Evolutionary conservation across 2,888 invertebrate genomes (phyloP).

Genomic region (Drosophila longiperda): DNA sequence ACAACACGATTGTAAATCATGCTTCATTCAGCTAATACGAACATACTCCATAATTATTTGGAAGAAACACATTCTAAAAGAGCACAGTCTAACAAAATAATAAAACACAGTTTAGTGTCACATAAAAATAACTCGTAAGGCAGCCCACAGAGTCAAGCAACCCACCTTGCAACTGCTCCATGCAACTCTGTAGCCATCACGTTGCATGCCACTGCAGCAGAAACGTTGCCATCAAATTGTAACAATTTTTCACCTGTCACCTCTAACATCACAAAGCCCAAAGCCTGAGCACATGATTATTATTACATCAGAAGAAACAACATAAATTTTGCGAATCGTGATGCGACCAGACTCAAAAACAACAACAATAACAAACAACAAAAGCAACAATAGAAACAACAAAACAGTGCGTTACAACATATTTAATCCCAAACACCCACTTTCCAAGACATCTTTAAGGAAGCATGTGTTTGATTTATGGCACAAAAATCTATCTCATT

Average conservation of each 20-base stretch:
- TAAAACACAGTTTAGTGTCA: slow-evolving; percentile 71
- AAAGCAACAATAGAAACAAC: slow-evolving; percentile 42
- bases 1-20: slow-evolving; percentile 54
- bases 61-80: slow-evolving; percentile 63
- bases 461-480: slow-evolving; percentile 75
- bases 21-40: slow-evolving; percentile 35
- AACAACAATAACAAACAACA: slow-evolving; percentile 14
- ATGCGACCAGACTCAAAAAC: slow-evolving; percentile 46
- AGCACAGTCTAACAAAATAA: slow-evolving; percentile 47
- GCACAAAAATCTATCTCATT: slow-evolving; percentile 52
- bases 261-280: slow-evolving; percentile 10
- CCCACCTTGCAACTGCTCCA: slow-evolving; percentile 38
- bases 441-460: slow-evolving; percentile 51
- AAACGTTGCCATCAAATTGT: slow-evolving; percentile 71
- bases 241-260: slow-evolving; percentile 77
- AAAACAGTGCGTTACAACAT: slow-evolving; percentile 28
- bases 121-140: slow-evolving; percentile 44
- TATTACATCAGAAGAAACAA: slow-evolving; percentile 73
- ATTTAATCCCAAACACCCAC: slow-evolving; percentile 20
- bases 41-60: slow-evolving; percentile 63
- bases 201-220: slow-evolving; percentile 55
- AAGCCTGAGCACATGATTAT: slow-evolving; percentile 67
- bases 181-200: slow-evolving; percentile 45
- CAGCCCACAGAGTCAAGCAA: slow-evolving; percentile 33
- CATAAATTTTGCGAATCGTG: slow-evolving; percentile 76